Evolutionary conservation across 2,113 vertebrate species (phyloP).

Genomic region (Callithrix jacchus): DNA sequence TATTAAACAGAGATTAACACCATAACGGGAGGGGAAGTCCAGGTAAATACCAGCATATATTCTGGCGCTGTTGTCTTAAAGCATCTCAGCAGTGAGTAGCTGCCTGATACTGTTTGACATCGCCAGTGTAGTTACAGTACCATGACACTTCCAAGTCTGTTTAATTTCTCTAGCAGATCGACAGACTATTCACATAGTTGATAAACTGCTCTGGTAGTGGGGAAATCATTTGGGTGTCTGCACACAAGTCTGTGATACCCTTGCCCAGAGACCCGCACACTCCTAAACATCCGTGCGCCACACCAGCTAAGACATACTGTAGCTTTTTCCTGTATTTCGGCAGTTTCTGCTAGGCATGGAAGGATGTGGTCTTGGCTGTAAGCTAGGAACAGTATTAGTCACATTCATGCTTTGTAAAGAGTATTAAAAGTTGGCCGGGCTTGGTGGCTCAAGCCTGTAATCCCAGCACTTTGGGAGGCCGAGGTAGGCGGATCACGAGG

Average conservation of each 20-base stretch:
- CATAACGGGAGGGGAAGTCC: neutral
- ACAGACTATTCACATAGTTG: neutral
- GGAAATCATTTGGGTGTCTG: neutral
- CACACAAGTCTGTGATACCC: neutral
- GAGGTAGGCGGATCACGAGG: too few species aligned
- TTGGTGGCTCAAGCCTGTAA: too few species aligned
- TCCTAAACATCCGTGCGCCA: neutral
- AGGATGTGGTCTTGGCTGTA: neutral
- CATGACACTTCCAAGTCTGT: neutral
- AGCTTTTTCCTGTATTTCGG: neutral
- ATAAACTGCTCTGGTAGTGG: neutral
- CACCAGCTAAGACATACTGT: neutral
- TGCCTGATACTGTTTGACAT: neutral
- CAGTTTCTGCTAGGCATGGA: neutral
- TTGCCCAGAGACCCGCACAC: neutral
- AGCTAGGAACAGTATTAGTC: neutral
- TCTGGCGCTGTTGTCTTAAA: neutral
- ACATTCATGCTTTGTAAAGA: neutral
- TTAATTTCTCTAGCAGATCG: neutral
- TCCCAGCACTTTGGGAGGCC: too few species aligned
- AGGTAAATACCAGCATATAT: neutral
- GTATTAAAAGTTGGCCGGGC: neutral
- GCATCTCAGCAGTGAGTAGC: neutral
- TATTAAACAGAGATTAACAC: neutral
- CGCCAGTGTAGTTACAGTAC: too few species aligned